These are phyloP conservation scores for Semaprochilodus insignis DNA, from an alignment of 2,797 vertebrate genomes.

Conservation along the genomic window DNA sequence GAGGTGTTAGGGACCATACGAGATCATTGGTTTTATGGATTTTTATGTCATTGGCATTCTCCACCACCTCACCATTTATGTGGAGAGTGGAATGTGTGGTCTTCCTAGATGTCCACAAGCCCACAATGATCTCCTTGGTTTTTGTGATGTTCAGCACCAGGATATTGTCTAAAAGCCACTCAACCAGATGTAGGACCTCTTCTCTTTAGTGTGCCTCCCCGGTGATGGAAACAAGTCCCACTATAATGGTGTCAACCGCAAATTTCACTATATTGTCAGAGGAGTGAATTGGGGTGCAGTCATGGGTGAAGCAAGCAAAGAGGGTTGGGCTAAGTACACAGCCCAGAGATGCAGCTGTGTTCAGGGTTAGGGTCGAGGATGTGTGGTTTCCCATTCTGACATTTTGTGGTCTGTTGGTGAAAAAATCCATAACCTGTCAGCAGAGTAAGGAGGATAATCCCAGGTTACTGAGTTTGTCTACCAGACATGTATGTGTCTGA, in stretches of 20 bases:
- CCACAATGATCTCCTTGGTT: too few relatives aligned
- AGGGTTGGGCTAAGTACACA: not conserved
- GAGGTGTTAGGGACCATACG: not conserved
- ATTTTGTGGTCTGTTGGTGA: not conserved
- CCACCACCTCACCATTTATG: not conserved
- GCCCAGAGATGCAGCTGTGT: not conserved
- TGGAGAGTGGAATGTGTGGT: not conserved
- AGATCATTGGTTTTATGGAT: not conserved
- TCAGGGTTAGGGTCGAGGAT: not conserved
- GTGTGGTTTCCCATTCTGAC: not conserved
- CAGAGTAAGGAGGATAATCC: too few relatives aligned
- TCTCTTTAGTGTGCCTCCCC: not conserved
- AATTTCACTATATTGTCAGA: not conserved
- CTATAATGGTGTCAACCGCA: not conserved
- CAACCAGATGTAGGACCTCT: not conserved
- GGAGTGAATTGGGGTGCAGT: not conserved
- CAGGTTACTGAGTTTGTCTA: not conserved
- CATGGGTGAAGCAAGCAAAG: too few relatives aligned
- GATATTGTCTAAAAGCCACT: too few relatives aligned
- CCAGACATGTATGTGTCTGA: not conserved
- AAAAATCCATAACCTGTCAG: too few relatives aligned
- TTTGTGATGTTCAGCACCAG: too few relatives aligned
- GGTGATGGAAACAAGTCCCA: not conserved
- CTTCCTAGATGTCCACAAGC: not conserved
- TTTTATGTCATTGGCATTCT: not conserved